phyloP scores from a whole-genome alignment of 2,113 vertebrate genomes.

The Henicopernis longicauda region DNA sequence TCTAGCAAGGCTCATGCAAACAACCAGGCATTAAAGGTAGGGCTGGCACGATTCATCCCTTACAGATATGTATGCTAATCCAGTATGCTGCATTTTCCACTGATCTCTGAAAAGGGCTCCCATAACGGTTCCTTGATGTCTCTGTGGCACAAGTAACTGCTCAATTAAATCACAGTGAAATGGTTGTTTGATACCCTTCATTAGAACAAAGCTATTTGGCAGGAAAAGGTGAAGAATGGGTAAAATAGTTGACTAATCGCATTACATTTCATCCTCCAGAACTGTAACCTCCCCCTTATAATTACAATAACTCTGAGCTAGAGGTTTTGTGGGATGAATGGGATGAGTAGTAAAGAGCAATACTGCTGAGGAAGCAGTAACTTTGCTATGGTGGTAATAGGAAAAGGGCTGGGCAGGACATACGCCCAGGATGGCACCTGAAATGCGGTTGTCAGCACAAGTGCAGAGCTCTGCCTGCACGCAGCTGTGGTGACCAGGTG shows the following conservation, averaged over 20 bases:
- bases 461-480: not conserved
- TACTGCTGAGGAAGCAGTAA: not conserved
- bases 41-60: not conserved
- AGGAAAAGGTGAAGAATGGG: not conserved
- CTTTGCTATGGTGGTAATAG: not conserved
- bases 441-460: not conserved
- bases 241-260: not conserved
- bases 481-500: not conserved
- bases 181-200: not conserved
- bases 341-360: not conserved
- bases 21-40: not conserved
- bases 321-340: not conserved
- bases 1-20: not conserved
- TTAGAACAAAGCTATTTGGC: not conserved
- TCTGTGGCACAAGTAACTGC: not conserved
- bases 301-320: not conserved
- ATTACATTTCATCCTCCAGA: not conserved
- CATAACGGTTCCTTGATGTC: not conserved
- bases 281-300: not conserved
- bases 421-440: not conserved
- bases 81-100: not conserved
- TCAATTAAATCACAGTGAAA: not conserved
- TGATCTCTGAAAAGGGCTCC: not conserved
- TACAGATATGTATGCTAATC: not conserved
- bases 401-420: not conserved